Evolutionary conservation across 2,888 invertebrate species (phyloP).

Genomic region (Gisinianus flammeolus): DNA sequence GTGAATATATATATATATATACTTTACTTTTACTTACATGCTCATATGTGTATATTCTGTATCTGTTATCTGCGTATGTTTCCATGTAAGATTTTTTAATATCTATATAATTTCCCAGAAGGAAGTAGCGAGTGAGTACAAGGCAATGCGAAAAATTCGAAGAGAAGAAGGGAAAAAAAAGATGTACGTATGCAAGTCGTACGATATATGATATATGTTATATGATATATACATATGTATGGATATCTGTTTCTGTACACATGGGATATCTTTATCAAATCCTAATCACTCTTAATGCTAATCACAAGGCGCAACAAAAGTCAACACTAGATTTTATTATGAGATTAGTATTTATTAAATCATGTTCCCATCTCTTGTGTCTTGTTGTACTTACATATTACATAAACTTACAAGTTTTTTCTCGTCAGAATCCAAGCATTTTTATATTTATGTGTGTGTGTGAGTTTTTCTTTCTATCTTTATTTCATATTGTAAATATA

Average conservation of each 20-base stretch:
- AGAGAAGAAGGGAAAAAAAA: neutral
- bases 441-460: too few species aligned
- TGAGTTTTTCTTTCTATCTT: too few species aligned
- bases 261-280: neutral
- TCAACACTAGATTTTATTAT: neutral
- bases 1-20: slow-evolving; percentile 6
- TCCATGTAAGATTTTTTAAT: too few species aligned
- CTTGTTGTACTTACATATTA: too few species aligned
- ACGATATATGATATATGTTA: neutral
- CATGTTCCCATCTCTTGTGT: neutral
- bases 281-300: neutral
- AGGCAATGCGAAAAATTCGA: too few species aligned
- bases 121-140: too few species aligned
- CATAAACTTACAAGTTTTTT: too few species aligned
- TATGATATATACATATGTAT: neutral
- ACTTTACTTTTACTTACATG: neutral
- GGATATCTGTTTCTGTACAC: neutral
- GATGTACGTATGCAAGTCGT: neutral
- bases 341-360: neutral
- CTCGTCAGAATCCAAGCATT: too few species aligned
- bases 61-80: too few species aligned
- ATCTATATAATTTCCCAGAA: too few species aligned
- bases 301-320: neutral
- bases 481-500: too few species aligned
- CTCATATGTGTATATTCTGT: neutral